phyloP scores from a whole-genome alignment of 2,888 invertebrate species.

The Plagodis pulveraria region DNA sequence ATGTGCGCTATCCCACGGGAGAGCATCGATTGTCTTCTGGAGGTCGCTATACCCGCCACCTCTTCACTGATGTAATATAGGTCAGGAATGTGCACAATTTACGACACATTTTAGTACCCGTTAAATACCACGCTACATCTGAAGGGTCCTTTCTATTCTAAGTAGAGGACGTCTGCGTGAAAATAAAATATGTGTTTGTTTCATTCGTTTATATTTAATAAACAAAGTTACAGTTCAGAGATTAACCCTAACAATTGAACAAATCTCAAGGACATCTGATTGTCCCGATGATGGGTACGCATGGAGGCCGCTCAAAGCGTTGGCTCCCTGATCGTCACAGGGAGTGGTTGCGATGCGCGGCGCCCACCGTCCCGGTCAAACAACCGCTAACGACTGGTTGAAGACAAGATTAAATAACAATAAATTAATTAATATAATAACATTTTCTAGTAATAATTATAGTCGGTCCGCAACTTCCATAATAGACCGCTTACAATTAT shows the following conservation, averaged over 20 bases:
- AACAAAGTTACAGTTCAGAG: conserved; percentile 85
- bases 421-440: conserved; percentile 66
- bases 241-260: conserved; percentile 84
- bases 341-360: conserved; percentile 44
- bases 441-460: conserved; percentile 62
- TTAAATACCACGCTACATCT: conserved; percentile 15
- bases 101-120: conserved; percentile 31
- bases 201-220: conserved; percentile 86
- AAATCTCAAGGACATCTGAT: conserved; percentile 72
- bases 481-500: conserved; percentile 69
- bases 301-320: conserved; percentile 54
- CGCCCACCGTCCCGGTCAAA: conserved; percentile 64
- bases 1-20: conserved; percentile 82
- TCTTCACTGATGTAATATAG: conserved; percentile 64
- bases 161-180: conserved; percentile 7
- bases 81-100: conserved; percentile 64
- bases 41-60: conserved; percentile 49
- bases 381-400: conserved; percentile 67
- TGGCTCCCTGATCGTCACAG: conserved; percentile 36
- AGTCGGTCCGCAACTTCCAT: conserved; percentile 80
- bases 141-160: not conserved
- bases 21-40: conserved; percentile 76
- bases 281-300: conserved; percentile 65
- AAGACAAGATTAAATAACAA: conserved; percentile 66
- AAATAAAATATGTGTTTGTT: conserved; percentile 61